Base-by-base conservation (phyloP, 2,797 vertebrate species). In the Miichthys miiuy region DNA sequence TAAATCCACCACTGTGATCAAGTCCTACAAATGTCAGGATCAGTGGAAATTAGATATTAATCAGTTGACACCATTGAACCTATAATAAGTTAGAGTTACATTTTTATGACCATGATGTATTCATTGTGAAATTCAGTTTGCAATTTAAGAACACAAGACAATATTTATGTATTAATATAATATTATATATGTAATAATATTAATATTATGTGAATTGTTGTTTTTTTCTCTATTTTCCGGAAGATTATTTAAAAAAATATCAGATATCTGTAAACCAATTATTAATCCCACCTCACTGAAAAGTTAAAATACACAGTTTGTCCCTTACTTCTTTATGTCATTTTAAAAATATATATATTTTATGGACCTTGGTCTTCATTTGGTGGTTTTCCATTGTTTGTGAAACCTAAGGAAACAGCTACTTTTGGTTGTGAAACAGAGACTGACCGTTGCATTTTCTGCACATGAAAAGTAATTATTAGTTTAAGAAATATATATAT, bases 351-450 rank as follows among this genome's bases (percentile, higher is more conserved):
- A 55, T 3, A 30, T 20, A 20, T 42, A 27, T 27, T 13, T 68
- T 8, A 44, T 67, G 34, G 9, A 54, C 9, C 50, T 54, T 23
- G 1, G 34, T 67, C 10, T 52, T 41, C 14, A 20, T 55, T 54
- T 30, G 47, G 25, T 54, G 13, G 17, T 72, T 62, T 72, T 17
- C 5, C 30, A 6, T 14, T 27, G n/a, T 60, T 14, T 58, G 44
- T 48, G n/a, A 20, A 58, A 58, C 14, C 18, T 34, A 18, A 54
- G 41, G 71, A 55, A 73, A 72, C 47, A 47, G 25, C 46, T 71
- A 16, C 20, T 34, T 34, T 46, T 42, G 38, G 10, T 27, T 42
- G 38, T 56, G 41, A 56, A 55, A 56, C 5, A 44, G 18, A 65
- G 27, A 44, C 6, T 30, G 30, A 34, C 34, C 14, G 5, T 41